Conservation (phyloP, 2,113 vertebrate genomes). For the Cricetomys ansorgei region DNA sequence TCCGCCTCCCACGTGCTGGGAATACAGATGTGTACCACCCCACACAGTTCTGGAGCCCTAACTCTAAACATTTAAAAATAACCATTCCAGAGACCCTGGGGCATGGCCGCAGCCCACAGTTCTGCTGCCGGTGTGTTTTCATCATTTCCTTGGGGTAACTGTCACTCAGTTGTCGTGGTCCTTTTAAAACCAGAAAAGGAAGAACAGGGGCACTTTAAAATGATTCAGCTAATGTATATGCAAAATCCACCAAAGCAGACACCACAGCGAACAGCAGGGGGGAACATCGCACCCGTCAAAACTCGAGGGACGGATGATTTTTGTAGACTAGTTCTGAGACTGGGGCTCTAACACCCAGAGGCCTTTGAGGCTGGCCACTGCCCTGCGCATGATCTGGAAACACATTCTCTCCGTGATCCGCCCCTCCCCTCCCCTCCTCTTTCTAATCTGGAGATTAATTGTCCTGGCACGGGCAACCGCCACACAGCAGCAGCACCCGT, state of each 20-base stretch:
- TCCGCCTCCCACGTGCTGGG: not conserved
- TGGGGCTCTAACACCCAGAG: too few relatives aligned
- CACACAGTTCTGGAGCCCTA: not conserved
- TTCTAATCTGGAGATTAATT: not conserved
- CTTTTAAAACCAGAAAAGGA: not conserved
- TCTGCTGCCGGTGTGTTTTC: too few relatives aligned
- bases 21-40: not conserved
- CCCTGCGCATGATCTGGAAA: not conserved
- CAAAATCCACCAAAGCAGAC: not conserved
- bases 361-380: not conserved
- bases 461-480: not conserved
- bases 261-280: not conserved
- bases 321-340: not conserved
- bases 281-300: not conserved
- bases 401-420: not conserved
- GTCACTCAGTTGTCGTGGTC: not conserved
- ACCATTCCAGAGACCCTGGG: not conserved
- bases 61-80: not conserved
- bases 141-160: not conserved
- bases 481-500: fast-evolving
- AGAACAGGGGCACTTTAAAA: not conserved
- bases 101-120: not conserved
- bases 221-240: not conserved
- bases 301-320: fast-evolving
- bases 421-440: not conserved